Conservation (phyloP, 2,113 vertebrate genomes). For the Pyxicephalus adspersus region DNA sequence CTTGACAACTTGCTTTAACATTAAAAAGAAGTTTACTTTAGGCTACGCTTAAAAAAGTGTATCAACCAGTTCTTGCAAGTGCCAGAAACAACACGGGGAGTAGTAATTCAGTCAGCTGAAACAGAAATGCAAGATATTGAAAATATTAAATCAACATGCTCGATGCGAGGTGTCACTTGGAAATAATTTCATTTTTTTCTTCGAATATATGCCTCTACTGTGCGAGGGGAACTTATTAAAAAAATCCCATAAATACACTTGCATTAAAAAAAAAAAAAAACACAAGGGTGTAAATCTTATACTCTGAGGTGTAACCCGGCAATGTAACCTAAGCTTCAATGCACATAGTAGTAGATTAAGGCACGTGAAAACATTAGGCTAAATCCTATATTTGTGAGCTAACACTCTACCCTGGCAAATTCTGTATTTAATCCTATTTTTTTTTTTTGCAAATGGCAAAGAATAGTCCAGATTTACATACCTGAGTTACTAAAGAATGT, state of each 20-base stretch:
- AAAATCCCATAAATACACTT: conserved; percentile 46
- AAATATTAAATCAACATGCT: conserved; percentile 57
- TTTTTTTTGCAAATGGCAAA: too few relatives aligned
- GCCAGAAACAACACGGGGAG: conserved; percentile 51
- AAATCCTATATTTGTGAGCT: background rate
- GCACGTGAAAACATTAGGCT: background rate
- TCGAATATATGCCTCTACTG: conserved; percentile 34
- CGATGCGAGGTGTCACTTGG: conserved; percentile 53
- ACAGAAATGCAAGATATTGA: conserved; percentile 55
- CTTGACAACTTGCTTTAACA: conserved; percentile 17
- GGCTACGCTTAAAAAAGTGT: conserved; percentile 30
- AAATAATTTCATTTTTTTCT: conserved; percentile 44
- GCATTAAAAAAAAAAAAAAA: conserved; percentile 29
- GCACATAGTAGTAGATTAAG: conserved; percentile 43
- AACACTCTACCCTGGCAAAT: background rate
- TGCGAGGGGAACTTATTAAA: conserved; percentile 35
- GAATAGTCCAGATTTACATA: background rate
- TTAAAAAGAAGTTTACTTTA: conserved; percentile 49
- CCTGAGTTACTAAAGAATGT: conserved; percentile 4
- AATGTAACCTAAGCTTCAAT: conserved; percentile 49
- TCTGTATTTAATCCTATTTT: conserved; percentile 18
- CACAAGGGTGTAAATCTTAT: conserved; percentile 51
- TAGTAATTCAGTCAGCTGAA: conserved; percentile 56
- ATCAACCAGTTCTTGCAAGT: conserved; percentile 39
- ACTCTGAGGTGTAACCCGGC: conserved; percentile 41